Evolutionary conservation across 2,888 invertebrate genomes (phyloP).

Genomic region (Laothoe populi): DNA sequence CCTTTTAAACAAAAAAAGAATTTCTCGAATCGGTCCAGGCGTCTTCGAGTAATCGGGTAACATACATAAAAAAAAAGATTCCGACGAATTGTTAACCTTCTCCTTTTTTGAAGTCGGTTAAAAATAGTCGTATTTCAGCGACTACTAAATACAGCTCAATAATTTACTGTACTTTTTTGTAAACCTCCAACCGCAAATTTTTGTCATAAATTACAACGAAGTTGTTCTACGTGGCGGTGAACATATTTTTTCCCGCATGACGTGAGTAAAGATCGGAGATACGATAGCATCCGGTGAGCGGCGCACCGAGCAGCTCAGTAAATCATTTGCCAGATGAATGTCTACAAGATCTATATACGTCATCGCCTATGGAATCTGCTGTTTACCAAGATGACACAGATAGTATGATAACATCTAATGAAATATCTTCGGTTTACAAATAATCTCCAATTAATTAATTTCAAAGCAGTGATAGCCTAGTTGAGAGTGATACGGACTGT

Average conservation of each 20-base stretch:
- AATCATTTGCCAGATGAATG: slow-evolving; percentile 15
- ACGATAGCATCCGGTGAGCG: background rate
- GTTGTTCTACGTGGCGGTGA: background rate
- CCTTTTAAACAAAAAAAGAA: too few relatives aligned
- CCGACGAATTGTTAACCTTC: too few relatives aligned
- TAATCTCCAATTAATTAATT: too few relatives aligned
- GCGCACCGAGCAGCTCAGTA: background rate
- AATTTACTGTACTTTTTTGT: background rate
- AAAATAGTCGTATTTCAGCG: too few relatives aligned
- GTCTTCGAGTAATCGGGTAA: too few relatives aligned
- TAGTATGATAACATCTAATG: background rate
- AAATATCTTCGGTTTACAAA: too few relatives aligned
- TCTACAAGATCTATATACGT: slow-evolving; percentile 1
- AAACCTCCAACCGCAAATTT: background rate
- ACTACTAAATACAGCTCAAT: background rate
- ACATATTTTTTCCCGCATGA: slow-evolving; percentile 2
- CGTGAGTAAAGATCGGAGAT: slow-evolving; percentile 3
- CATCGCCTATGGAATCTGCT: slow-evolving; percentile 1
- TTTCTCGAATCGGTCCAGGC: too few relatives aligned
- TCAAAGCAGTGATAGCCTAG: too few relatives aligned
- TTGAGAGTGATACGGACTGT: too few relatives aligned
- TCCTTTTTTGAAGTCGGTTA: too few relatives aligned
- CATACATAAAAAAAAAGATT: too few relatives aligned
- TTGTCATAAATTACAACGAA: slow-evolving; percentile 10
- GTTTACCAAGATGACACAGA: slow-evolving; percentile 4